Evolutionary conservation across 2,113 vertebrate species (phyloP).

Genomic region (Boleophthalmus pectinirostris): DNA sequence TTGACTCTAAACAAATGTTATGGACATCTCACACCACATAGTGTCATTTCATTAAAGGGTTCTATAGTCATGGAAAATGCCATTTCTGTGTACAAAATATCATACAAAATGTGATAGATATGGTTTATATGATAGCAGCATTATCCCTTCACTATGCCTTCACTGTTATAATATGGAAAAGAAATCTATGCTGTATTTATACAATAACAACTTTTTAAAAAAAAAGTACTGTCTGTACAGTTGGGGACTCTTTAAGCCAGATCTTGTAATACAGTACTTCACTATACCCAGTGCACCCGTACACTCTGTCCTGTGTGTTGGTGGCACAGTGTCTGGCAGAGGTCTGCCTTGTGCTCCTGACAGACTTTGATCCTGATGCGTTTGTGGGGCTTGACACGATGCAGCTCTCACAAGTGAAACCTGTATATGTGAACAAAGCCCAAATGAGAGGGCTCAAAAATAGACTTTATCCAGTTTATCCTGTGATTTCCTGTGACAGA

Average conservation of each 20-base stretch:
- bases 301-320: not conserved
- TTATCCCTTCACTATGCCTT: not conserved
- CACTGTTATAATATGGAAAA: not conserved
- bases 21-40: slow-evolving; percentile 42
- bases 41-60: not conserved
- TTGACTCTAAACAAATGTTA: slow-evolving; percentile 69
- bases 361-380: slow-evolving; percentile 53
- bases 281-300: not conserved
- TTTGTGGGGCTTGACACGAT: slow-evolving; percentile 57
- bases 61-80: not conserved
- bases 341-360: slow-evolving; percentile 33
- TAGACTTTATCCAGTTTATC: slow-evolving; percentile 41
- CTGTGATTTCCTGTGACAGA: slow-evolving; percentile 44
- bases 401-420: slow-evolving; percentile 45
- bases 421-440: slow-evolving; percentile 57
- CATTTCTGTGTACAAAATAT: not conserved
- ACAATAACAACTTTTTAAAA: not conserved
- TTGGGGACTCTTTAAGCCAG: not conserved
- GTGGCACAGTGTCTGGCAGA: slow-evolving; percentile 8
- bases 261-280: not conserved
- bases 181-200: not conserved
- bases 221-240: not conserved
- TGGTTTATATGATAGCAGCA: too few species aligned
- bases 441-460: slow-evolving; percentile 59
- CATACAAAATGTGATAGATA: not conserved